phyloP scores from a whole-genome alignment of 2,888 invertebrate species.

The Mesodorylaimus sp. region DNA sequence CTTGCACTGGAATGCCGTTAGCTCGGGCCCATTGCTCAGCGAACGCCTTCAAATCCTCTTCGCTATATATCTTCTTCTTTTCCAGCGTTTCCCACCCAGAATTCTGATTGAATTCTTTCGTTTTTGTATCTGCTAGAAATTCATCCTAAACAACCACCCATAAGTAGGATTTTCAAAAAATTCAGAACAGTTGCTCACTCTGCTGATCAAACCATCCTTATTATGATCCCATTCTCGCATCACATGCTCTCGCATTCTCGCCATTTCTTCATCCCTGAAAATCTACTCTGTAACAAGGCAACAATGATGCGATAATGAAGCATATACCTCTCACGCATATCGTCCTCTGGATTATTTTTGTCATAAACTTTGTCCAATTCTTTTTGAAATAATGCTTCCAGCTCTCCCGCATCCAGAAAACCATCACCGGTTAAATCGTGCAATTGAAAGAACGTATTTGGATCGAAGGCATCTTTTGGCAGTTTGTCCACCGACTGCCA shows the following conservation, averaged over 20 bases:
- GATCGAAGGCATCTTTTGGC: constrained; percentile 72
- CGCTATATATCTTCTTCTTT: constrained; percentile 12
- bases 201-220: constrained; percentile 58
- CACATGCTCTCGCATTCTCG: constrained; percentile 91
- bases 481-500: constrained; percentile 82
- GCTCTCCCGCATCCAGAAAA: constrained; percentile 72
- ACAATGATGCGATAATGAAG: neutral
- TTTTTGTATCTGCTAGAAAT: neutral
- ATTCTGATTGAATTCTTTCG: constrained; percentile 56
- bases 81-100: constrained; percentile 61
- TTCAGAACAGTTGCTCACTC: too few relatives aligned
- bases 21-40: neutral
- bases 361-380: constrained; percentile 88
- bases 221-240: constrained; percentile 75
- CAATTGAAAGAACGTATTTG: constrained; percentile 79
- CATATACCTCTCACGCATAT: constrained; percentile 43
- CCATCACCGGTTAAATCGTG: constrained; percentile 83
- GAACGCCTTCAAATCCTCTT: constrained; percentile 4
- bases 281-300: too few relatives aligned
- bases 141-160: too few relatives aligned
- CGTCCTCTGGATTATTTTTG: constrained; percentile 64
- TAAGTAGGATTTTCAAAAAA: too few relatives aligned
- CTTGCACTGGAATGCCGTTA: constrained; percentile 3
- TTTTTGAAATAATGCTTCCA: constrained; percentile 65
- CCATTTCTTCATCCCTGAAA: constrained; percentile 70